Conservation (phyloP, 2,797 vertebrate species). For the Molossus alvarezi region DNA sequence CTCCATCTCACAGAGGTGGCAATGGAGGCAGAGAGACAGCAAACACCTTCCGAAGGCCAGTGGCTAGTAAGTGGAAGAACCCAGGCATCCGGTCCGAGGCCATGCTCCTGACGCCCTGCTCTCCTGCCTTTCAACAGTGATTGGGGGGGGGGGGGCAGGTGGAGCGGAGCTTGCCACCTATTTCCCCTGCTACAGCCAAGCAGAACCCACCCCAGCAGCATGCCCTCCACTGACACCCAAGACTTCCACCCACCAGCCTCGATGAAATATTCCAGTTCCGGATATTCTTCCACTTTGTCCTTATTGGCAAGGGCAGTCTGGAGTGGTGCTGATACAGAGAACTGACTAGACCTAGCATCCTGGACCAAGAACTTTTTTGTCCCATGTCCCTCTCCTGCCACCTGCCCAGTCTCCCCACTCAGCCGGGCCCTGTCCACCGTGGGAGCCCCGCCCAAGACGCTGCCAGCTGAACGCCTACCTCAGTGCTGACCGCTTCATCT, state of each 20-base stretch:
- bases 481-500: constrained; percentile 98
- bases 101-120: neutral
- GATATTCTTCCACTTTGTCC: neutral
- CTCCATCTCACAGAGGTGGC: neutral
- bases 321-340: neutral
- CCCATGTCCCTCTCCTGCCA: neutral
- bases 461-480: constrained; percentile 90
- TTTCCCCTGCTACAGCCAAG: neutral
- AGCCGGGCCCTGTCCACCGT: neutral
- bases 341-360: neutral
- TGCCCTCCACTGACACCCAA: neutral
- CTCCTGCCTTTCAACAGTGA: neutral
- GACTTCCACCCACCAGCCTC: neutral
- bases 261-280: neutral
- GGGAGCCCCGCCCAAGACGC: neutral
- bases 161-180: neutral
- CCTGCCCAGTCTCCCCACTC: neutral
- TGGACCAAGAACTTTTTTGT: neutral
- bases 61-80: neutral
- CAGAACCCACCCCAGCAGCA: neutral
- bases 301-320: neutral
- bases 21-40: neutral
- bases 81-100: neutral
- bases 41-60: neutral
- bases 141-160: neutral